Conservation (phyloP, 2,113 vertebrate genomes). For the Phocoena phocoena region DNA sequence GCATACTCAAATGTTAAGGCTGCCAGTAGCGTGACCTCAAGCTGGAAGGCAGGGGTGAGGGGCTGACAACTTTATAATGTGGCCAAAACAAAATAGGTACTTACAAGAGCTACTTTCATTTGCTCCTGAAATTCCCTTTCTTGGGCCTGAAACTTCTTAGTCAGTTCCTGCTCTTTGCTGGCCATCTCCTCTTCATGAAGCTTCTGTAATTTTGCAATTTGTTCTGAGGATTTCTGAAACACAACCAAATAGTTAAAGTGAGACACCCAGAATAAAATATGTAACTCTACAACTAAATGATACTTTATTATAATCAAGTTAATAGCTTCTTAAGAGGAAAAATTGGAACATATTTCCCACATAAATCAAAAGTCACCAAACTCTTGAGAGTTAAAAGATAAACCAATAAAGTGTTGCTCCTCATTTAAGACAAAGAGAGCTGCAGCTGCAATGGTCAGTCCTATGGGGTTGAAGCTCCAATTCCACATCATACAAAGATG, state of each 20-base stretch:
- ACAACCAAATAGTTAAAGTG: slow-evolving; percentile 18
- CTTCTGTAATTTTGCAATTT: slow-evolving; percentile 87
- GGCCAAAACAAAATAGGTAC: slow-evolving; percentile 51
- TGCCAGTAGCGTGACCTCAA: not conserved
- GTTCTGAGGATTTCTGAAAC: slow-evolving; percentile 91
- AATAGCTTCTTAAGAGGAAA: not conserved
- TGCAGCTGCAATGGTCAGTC: not conserved
- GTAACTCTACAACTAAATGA: not conserved
- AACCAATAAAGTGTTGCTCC: not conserved
- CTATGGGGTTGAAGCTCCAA: not conserved
- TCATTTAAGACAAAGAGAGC: not conserved
- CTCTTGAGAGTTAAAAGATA: not conserved
- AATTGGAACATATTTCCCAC: not conserved
- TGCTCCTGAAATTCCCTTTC: slow-evolving; percentile 83
- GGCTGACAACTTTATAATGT: not conserved
- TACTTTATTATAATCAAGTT: not conserved
- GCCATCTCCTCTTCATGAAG: slow-evolving; percentile 88
- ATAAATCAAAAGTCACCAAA: not conserved
- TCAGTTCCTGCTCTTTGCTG: slow-evolving; percentile 89
- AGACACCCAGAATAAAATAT: not conserved
- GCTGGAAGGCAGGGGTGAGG: not conserved
- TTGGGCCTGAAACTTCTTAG: slow-evolving; percentile 76
- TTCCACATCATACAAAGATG: no score
- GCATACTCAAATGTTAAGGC: not conserved
- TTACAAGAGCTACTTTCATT: slow-evolving; percentile 90